Evolutionary conservation across 2,888 invertebrate species (phyloP), one percentile per base, ranked within the genome.

Genomic region (Cheilosia pagana): DNA sequence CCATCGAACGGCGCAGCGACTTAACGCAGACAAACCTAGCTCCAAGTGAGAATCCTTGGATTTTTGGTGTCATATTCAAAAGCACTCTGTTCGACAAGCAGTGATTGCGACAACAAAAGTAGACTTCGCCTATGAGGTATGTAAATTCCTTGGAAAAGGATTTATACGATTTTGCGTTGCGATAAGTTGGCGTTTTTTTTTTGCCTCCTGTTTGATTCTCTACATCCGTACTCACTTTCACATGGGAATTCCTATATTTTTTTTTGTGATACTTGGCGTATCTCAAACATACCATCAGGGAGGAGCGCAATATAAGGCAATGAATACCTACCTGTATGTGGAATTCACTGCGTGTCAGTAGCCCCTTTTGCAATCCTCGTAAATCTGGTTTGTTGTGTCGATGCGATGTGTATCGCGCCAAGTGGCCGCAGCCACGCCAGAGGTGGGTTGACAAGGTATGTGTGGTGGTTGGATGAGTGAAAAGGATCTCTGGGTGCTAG

Each of bases 61-160:
- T 55, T 65, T 65, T 41, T 19, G 74, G 45, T 65, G 65, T 65
- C 50, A 55, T 57, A 65, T 57, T 55, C 39, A 65, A 63, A 75
- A 65, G 48, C 48, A 57, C 45, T 43, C 25, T 10, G 55, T 57
- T 57, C 16, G 55, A 63, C 23, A 53, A 45, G 35, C 65, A 62
- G 28, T 35, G 31, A 45, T 63, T 63, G 53, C 35, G 35, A 55
- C 28, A 39, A 57, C 48, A 74, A 31, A 63, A 28, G 57, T 14
- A 63, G 25, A 14, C 28, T 55, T 75, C 21, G 10, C 48, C 63
- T 65, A 23, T 19, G 45, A 65, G 65, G 25, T 75, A 75, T 75
- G 74, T 48, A 65, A 75, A 75, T 75, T 72, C 62, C 43, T 59
- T 43, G 43, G 12, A 43, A 62, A 53, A 45, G 52, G 57, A 57